Evolutionary conservation across 2,888 invertebrate species (phyloP).

Genomic region (Perizoma affinitatum): DNA sequence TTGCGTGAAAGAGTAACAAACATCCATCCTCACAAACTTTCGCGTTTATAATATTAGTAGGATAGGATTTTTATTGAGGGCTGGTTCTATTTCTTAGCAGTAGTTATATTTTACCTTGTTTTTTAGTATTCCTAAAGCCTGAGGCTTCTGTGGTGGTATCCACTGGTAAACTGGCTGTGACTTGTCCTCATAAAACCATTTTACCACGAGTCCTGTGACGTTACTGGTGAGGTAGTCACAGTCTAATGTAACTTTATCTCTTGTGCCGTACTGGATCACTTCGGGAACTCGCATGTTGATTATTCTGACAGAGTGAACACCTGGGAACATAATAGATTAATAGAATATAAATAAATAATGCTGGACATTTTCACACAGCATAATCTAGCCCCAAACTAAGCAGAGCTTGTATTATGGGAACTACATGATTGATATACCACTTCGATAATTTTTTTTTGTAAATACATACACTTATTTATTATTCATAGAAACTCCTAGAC

Average conservation of each 20-base stretch:
- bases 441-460: too few relatives aligned
- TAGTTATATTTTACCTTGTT: constrained; percentile 62
- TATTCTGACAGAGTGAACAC: constrained; percentile 84
- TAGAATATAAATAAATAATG: constrained; percentile 4
- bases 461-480: too few relatives aligned
- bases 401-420: too few relatives aligned
- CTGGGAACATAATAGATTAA: constrained; percentile 54
- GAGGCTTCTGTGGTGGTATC: constrained; percentile 88
- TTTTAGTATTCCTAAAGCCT: constrained; percentile 83
- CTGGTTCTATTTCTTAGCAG: too few relatives aligned
- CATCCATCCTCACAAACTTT: too few relatives aligned
- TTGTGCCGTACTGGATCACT: constrained; percentile 83
- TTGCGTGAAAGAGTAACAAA: too few relatives aligned
- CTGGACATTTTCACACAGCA: too few relatives aligned
- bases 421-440: too few relatives aligned
- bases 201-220: constrained; percentile 88
- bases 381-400: too few relatives aligned
- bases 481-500: not conserved
- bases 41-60: too few relatives aligned
- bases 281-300: constrained; percentile 85
- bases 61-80: too few relatives aligned
- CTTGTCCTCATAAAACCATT: constrained; percentile 89
- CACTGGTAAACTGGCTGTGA: constrained; percentile 90
- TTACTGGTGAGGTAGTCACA: constrained; percentile 88
- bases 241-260: constrained; percentile 86